Base-by-base conservation (phyloP, 2,797 vertebrate species). In the Arvicola amphibius region DNA sequence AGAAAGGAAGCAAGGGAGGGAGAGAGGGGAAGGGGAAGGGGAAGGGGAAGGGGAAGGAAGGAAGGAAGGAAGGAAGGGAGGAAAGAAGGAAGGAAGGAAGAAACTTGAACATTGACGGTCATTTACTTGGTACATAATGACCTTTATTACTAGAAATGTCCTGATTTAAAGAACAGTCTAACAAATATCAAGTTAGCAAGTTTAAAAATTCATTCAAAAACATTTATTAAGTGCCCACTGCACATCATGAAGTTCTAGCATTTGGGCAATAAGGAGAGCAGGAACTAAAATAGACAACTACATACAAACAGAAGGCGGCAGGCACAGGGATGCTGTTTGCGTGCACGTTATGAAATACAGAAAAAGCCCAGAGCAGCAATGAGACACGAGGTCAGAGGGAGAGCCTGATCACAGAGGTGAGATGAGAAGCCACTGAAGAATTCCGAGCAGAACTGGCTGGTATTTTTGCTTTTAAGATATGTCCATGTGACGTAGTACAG, bases 81-180 rank as follows among this genome's bases (percentile, higher is more conserved):
- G 40, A 23, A 5, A 17, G 5, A 25, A 71, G 1, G n/a, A 4
- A 23, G 9, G 17, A 40, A 10, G n/a, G 0, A 25, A 25, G 34
- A 40, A 37, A 48, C 16, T 19, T 71, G 13, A 71, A 53, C 23
- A 69, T 11, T 53, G 37, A 71, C 11, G 69, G 88, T 59, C 16
- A 63, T 0, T 84, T 94, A 96, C 19, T 53, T 81, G 19, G 34
- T 13, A 91, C 21, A 63, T 56, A 74, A 53, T 94, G 76, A 65
- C 5, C 90, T 74, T 94, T 83, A 88, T 63, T 76, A 86, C 88
- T 94, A 95, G 69, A 96, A 81, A 59, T 93, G 92, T 29, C 25
- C 90, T 61, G 27, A 80, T 63, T 86, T 94, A 80, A 67, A 89
- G 19, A 32, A 92, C 59, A 92, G 86, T 23, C n/a, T 87, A 93